Base-by-base conservation (phyloP, 2,797 vertebrate species). In the Rachycentron canadum region DNA sequence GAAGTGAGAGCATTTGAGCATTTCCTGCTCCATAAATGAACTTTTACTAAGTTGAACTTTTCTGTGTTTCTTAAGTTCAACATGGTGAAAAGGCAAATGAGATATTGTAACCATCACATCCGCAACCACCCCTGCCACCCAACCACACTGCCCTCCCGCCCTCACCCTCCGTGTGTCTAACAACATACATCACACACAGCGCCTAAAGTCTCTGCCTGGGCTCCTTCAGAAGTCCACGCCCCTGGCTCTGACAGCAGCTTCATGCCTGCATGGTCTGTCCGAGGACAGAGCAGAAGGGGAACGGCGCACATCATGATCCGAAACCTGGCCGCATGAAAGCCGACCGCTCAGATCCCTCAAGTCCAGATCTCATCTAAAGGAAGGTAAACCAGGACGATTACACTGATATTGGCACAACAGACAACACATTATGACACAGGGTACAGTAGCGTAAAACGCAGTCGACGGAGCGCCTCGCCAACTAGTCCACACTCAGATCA, bases 181-280 rank as follows among this genome's bases (percentile, higher is more conserved):
- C 68, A 56, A 17, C 63, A 23, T 21, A 19, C 36, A 73, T 60
- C 73, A 26, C 50, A 52, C 2, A 14, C 34, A 36, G 57, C 16
- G 19, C 43, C 43, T 47, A 2, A 47, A 63, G 38, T 30, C 36
- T 55, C 17, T 28, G 47, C 45, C 25, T 3, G 64, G 68, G 56
- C 40, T 63, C 61, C 73, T n/a, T 23, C 56, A n/a, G 4, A 8
- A 70, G 86, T 79, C 85, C 87, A 84, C 91, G 88, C 91, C 91
- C 89, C 81, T 69, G 64, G 47, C 62, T 64, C 81, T 70, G 63
- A 61, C 76, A 40, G 62, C 30, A 23, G 59, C 34, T 26, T 4
- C 80, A 77, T 69, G 83, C 74, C 74, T 71, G 61, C 83, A 60
- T 6, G 79, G 17, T 78, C 76, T n/a, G 76, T 16, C 57, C 21